phyloP scores from a whole-genome alignment of 2,113 vertebrate species.

The Urocitellus parryii region DNA sequence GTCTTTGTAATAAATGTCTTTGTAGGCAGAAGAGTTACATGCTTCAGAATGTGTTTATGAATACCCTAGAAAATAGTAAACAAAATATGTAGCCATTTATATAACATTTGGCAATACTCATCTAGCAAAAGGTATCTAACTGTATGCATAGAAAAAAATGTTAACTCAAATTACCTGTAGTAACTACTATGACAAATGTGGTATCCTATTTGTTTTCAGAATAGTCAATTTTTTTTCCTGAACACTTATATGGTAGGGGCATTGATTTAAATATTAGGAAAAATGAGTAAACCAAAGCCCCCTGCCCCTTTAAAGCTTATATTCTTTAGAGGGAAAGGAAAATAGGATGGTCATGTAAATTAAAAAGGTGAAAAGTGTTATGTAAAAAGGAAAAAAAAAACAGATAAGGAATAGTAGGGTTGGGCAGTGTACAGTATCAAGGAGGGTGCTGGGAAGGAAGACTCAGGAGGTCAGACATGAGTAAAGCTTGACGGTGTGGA shows the following conservation, averaged over 20 bases:
- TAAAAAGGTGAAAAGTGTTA: background rate
- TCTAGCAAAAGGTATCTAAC: background rate
- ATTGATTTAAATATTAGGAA: background rate
- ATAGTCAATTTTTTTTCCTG: slow-evolving; percentile 3
- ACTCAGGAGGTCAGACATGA: background rate
- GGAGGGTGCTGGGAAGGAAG: too few relatives aligned
- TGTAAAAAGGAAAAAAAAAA: background rate
- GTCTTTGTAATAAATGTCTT: background rate
- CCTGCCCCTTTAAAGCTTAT: background rate
- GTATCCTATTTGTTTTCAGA: background rate
- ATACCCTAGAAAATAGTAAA: background rate
- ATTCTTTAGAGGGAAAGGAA: background rate
- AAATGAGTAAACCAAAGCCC: background rate
- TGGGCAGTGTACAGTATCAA: background rate
- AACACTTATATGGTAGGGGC: background rate
- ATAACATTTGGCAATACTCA: background rate
- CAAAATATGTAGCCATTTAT: too few relatives aligned
- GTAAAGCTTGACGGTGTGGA: too few relatives aligned
- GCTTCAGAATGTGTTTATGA: background rate
- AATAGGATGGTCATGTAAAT: background rate
- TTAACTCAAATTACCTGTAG: background rate
- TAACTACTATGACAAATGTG: background rate
- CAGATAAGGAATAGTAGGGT: background rate
- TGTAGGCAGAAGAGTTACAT: background rate
- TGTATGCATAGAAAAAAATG: background rate